Percentiles rank a stretch among this genome's conserved stretches.
These are phyloP conservation scores for Drosophila gaucha DNA, from an alignment of 2,888 invertebrate species.

Conservation along the genomic window DNA sequence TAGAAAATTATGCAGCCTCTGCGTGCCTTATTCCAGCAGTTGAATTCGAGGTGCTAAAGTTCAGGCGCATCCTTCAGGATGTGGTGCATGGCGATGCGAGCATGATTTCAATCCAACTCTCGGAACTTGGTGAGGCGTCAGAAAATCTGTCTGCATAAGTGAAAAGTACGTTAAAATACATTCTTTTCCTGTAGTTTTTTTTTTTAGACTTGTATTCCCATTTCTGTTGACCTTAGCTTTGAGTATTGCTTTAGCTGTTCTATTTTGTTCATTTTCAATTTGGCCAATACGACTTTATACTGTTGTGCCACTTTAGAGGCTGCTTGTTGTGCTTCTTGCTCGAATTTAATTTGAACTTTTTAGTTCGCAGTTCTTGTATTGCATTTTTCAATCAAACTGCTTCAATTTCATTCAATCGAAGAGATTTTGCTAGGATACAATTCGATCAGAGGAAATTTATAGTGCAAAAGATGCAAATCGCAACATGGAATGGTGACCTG, in stretches of 20 bases:
- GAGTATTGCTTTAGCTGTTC: not conserved
- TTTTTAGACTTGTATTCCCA: not conserved
- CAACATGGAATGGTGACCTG: conserved; percentile 10
- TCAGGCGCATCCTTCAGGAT: conserved; percentile 4
- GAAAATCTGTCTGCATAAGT: not conserved
- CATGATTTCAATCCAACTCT: conserved; percentile 6
- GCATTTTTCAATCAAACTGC: conserved; percentile 24
- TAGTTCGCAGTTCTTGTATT: conserved; percentile 8
- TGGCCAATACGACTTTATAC: not conserved
- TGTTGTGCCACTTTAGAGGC: not conserved
- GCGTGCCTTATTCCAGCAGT: conserved; percentile 30
- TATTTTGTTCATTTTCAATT: not conserved
- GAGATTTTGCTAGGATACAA: not conserved
- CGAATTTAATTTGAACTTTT: conserved; percentile 16
- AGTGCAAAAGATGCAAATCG: too few relatives aligned
- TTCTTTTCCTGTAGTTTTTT: not conserved
- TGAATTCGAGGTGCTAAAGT: conserved; percentile 27
- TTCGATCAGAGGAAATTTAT: not conserved
- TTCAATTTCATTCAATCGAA: conserved; percentile 14
- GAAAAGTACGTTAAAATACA: not conserved
- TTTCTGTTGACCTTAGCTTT: not conserved
- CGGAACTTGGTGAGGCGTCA: not conserved
- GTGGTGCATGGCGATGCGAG: conserved; percentile 2
- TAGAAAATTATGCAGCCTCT: conserved; percentile 41
- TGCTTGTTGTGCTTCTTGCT: not conserved